Percentiles rank a stretch among this genome's conserved stretches.
Conservation (phyloP, 92 coral and sea anemone genomes). For the Zoanthus gigantus region DNA sequence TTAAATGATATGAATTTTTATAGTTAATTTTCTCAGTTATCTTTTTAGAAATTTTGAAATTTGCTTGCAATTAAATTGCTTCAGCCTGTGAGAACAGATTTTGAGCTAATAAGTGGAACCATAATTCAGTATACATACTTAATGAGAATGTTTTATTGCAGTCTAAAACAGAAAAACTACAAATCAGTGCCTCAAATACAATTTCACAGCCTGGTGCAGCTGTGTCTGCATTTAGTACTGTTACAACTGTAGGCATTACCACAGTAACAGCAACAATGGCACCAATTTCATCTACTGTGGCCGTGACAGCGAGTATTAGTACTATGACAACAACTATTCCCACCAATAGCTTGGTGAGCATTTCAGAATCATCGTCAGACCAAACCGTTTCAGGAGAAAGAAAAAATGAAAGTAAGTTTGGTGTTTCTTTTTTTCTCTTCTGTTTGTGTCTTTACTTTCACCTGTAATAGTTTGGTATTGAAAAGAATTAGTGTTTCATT, state of each 20-base stretch:
- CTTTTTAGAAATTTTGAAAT: no score
- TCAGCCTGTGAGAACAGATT: no score
- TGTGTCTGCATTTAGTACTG: slow-evolving; percentile 30
- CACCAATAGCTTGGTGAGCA: not conserved
- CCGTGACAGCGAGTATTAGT: slow-evolving; percentile 1
- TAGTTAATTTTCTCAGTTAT: no score
- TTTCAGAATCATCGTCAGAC: not conserved
- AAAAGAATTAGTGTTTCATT: no score
- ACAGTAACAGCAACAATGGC: slow-evolving; percentile 23
- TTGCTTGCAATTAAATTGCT: no score
- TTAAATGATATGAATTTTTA: no score
- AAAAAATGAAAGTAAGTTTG: not conserved
- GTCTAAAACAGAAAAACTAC: slow-evolving; percentile 24
- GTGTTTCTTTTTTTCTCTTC: not conserved
- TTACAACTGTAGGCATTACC: slow-evolving; percentile 10
- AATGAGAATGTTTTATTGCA: not conserved
- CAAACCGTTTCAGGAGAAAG: not conserved
- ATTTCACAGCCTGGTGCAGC: slow-evolving; percentile 20
- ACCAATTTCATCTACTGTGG: slow-evolving; percentile 25
- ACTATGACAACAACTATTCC: not conserved
- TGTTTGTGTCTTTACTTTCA: not conserved
- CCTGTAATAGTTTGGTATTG: no score
- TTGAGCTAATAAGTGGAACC: no score
- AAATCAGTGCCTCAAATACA: not conserved
- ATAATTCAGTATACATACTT: no score